Percentiles rank a stretch among this genome's conserved stretches.
These are phyloP conservation scores for Zaprionus lineosus DNA, from an alignment of 2,888 invertebrate species.

Conservation along the genomic window DNA sequence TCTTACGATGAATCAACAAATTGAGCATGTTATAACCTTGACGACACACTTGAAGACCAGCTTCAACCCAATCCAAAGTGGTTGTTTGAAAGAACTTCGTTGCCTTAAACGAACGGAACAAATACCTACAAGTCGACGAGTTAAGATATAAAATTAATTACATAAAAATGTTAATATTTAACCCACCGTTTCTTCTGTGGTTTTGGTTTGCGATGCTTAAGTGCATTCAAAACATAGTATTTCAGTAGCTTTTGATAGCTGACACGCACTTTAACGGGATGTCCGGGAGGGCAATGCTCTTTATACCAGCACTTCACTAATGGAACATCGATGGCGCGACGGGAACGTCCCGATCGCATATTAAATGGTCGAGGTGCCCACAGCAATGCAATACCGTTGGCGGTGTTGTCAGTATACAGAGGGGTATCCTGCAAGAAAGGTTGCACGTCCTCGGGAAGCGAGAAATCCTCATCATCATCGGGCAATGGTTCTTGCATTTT, in stretches of 20 bases:
- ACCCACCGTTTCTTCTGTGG: conserved; percentile 96
- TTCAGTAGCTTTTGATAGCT: conserved; percentile 99
- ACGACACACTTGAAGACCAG: conserved; percentile 98
- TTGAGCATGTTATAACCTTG: conserved; percentile 99
- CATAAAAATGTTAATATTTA: background rate
- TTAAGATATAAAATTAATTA: conserved; percentile 14
- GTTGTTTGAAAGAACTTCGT: conserved; percentile 99
- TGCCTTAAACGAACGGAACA: conserved; percentile 99
- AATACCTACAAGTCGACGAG: conserved; percentile 86
- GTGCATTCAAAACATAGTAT: conserved; percentile 98
- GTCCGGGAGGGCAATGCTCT: conserved; percentile 96
- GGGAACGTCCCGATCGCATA: conserved; percentile 95
- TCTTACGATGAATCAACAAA: conserved; percentile 98
- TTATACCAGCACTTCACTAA: conserved; percentile 98
- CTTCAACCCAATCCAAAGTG: conserved; percentile 99
- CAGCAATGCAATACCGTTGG: conserved; percentile 97
- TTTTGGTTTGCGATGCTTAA: conserved; percentile 98
- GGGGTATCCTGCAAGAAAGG: conserved; percentile 97
- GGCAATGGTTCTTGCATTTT: conserved; percentile 93
- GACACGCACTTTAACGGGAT: conserved; percentile 99
- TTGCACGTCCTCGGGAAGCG: conserved; percentile 93
- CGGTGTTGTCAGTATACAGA: conserved; percentile 98
- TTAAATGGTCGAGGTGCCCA: conserved; percentile 99
- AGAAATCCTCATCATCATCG: conserved; percentile 97
- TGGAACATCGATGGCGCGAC: conserved; percentile 98